Conservation (phyloP, 2,797 vertebrate genomes). For the Chelonia mydas region DNA sequence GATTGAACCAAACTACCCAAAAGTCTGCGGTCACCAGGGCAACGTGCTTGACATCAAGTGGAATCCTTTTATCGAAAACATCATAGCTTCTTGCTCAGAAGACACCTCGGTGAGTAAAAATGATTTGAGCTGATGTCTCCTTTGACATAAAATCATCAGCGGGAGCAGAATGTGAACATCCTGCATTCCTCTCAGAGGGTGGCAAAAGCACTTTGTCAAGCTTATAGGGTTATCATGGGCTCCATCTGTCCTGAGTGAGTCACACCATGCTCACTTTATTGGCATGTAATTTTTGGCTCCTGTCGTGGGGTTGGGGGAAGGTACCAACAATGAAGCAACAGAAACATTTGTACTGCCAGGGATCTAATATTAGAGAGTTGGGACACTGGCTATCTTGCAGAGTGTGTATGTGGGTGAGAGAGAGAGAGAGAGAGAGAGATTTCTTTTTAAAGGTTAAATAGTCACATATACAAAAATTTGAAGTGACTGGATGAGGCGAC, state of each 20-base stretch:
- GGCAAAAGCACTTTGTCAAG: not conserved
- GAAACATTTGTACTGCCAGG: not conserved
- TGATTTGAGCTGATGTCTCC: not conserved
- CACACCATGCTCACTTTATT: not conserved
- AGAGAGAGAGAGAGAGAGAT: not conserved
- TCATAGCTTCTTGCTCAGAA: conserved; percentile 97
- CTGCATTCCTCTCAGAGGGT: not conserved
- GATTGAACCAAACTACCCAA: conserved; percentile 93
- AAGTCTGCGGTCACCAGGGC: conserved; percentile 97
- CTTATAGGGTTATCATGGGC: not conserved
- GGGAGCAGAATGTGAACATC: not conserved
- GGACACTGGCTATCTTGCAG: not conserved
- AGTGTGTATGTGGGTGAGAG: not conserved
- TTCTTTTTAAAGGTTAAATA: not conserved
- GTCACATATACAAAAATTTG: not conserved
- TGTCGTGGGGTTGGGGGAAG: not conserved
- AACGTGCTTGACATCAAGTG: conserved; percentile 99
- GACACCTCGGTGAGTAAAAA: conserved; percentile 91
- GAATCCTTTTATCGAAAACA: conserved; percentile 98
- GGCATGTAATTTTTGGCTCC: not conserved
- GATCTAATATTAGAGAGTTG: not conserved
- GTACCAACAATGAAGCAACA: not conserved
- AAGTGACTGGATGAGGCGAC: not conserved
- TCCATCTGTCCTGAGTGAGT: not conserved
- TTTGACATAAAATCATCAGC: not conserved